Conservation (phyloP, 2,113 vertebrate species). For the Stigmatopora argus region DNA sequence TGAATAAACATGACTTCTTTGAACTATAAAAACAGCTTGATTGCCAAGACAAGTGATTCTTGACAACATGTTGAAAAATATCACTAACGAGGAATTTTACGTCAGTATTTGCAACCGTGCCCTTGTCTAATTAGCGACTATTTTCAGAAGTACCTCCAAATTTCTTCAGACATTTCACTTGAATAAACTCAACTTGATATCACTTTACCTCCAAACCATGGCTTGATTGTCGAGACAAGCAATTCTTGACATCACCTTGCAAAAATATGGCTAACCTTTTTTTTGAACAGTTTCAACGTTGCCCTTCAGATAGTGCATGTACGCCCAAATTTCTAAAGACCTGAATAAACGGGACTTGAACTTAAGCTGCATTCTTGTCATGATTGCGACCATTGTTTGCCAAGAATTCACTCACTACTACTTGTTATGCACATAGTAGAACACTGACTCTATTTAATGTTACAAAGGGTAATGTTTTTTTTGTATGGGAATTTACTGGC, state of each 20-base stretch:
- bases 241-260: too few species aligned
- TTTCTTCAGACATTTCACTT: background rate
- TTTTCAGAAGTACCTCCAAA: background rate
- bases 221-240: too few species aligned
- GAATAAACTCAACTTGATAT: background rate
- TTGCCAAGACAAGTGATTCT: slow-evolving; percentile 1
- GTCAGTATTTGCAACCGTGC: background rate
- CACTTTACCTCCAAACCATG: background rate
- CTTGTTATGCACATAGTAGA: too few species aligned
- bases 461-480: background rate
- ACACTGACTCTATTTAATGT: background rate
- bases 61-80: background rate
- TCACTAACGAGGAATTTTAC: background rate
- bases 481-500: slow-evolving; percentile 6
- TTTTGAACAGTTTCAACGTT: too few species aligned
- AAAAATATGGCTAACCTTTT: background rate
- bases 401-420: too few species aligned
- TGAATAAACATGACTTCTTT: background rate
- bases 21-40: background rate
- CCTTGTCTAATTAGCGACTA: background rate
- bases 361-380: background rate
- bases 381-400: background rate
- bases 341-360: background rate
- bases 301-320: too few species aligned
- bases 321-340: too few species aligned